Percentiles rank a stretch among this genome's conserved stretches.
These are phyloP conservation scores for Yasuhikotakia modesta DNA, from an alignment of 2,797 vertebrate species.

Conservation along the genomic window DNA sequence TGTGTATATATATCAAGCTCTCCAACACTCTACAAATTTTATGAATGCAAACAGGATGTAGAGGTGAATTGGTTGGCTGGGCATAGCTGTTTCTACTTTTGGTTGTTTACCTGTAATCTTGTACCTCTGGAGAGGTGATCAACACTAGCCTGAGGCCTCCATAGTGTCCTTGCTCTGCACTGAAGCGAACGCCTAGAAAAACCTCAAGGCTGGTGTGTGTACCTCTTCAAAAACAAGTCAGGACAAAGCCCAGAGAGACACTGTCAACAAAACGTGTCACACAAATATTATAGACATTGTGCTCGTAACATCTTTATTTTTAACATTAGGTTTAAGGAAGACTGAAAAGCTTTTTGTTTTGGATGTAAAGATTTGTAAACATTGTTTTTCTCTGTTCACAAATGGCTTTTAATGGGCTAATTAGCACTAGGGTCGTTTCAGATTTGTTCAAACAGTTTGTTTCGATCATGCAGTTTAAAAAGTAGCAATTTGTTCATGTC, in stretches of 20 bases:
- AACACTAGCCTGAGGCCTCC: slow-evolving; percentile 67
- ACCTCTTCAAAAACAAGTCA: slow-evolving; percentile 73
- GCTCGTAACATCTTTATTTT: background rate
- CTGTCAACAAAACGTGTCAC: background rate
- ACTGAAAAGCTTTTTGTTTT: background rate
- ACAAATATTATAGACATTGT: background rate
- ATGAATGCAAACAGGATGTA: slow-evolving; percentile 9
- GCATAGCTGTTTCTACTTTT: slow-evolving; percentile 3
- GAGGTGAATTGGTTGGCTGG: slow-evolving; percentile 14
- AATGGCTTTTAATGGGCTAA: background rate
- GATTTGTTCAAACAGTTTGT: background rate
- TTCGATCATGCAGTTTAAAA: background rate
- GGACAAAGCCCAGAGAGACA: slow-evolving; percentile 20
- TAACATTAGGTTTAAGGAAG: background rate
- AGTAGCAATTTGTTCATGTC: background rate
- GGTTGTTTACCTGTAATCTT: slow-evolving; percentile 49
- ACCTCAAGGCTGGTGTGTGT: slow-evolving; percentile 72
- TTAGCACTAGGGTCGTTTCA: background rate
- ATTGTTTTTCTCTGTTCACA: background rate
- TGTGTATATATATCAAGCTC: slow-evolving; percentile 35
- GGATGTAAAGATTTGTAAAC: background rate
- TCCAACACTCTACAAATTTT: slow-evolving; percentile 10
- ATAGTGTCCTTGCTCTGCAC: slow-evolving; percentile 75
- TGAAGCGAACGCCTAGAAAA: slow-evolving; percentile 74
- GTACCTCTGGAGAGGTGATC: slow-evolving; percentile 67